phyloP scores from a whole-genome alignment of 2,797 vertebrate genomes.

The Holocentrus rufus region DNA sequence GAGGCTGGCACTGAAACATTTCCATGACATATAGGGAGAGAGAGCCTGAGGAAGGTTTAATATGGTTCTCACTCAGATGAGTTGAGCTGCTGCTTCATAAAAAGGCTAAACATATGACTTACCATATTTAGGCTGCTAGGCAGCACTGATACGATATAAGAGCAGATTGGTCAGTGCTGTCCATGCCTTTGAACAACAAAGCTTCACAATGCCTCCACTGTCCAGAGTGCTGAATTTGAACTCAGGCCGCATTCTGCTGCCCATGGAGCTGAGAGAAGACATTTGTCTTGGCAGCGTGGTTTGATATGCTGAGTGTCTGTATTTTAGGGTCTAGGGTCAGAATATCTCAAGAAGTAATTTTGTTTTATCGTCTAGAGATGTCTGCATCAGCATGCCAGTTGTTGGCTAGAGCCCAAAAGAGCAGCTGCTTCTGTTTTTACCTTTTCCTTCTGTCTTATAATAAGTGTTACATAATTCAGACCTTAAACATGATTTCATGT shows the following conservation, averaged over 20 bases:
- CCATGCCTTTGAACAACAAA: background rate
- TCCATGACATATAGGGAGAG: background rate
- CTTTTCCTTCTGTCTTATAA: background rate
- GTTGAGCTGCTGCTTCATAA: background rate
- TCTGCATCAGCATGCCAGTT: slow-evolving; percentile 8
- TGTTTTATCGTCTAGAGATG: slow-evolving; percentile 12
- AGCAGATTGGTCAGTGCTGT: background rate
- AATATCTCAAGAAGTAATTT: slow-evolving; percentile 13
- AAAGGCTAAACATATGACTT: background rate
- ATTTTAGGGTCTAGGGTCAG: slow-evolving; percentile 12
- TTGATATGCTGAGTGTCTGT: slow-evolving; percentile 19
- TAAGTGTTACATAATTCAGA: background rate
- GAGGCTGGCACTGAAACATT: background rate
- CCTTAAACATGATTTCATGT: background rate
- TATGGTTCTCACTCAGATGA: too few species aligned
- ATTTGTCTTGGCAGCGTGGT: slow-evolving; percentile 4
- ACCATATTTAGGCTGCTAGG: background rate
- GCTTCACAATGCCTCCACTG: background rate
- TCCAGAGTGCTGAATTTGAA: slow-evolving; percentile 21
- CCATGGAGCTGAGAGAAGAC: slow-evolving; percentile 8
- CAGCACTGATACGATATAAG: background rate
- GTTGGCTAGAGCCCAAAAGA: background rate
- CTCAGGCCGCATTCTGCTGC: background rate
- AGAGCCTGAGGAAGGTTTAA: background rate
- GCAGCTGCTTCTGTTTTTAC: background rate